phyloP scores from a whole-genome alignment of 2,888 invertebrate species.

The Hirtodrosophila alboralis region DNA sequence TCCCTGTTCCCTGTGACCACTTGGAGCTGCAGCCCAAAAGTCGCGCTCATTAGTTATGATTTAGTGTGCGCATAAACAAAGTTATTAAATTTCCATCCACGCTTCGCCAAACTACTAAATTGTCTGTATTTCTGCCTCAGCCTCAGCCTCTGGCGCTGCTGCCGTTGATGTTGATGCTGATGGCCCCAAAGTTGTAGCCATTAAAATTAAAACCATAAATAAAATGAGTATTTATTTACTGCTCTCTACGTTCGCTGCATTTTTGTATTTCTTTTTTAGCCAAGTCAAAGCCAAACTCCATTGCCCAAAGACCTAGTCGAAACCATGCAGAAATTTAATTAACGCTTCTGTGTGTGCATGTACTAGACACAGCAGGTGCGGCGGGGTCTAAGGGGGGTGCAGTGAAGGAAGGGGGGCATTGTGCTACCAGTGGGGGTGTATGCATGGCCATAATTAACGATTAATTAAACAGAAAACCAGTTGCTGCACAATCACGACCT shows the following conservation, averaged over 20 bases:
- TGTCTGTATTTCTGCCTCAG: constrained; percentile 56
- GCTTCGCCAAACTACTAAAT: constrained; percentile 78
- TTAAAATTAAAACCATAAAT: constrained; percentile 80
- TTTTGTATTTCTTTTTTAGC: no score
- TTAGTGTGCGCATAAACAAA: constrained; percentile 79
- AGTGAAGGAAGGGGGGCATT: background rate
- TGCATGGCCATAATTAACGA: constrained; percentile 71
- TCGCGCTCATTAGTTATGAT: constrained; percentile 77
- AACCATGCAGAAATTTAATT: constrained; percentile 73
- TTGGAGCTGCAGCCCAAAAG: constrained; percentile 29
- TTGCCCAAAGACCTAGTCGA: constrained; percentile 35
- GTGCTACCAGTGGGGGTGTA: constrained; percentile 24
- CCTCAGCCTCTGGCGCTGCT: constrained; percentile 1
- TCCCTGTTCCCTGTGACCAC: constrained; percentile 2
- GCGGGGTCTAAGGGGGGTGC: constrained; percentile 33
- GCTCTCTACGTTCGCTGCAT: constrained; percentile 61
- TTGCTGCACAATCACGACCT: constrained; percentile 35
- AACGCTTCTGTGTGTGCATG: constrained; percentile 79
- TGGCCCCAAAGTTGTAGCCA: constrained; percentile 74
- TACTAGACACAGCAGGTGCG: constrained; percentile 67
- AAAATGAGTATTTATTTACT: constrained; percentile 80
- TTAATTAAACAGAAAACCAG: constrained; percentile 69
- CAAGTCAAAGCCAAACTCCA: constrained; percentile 14
- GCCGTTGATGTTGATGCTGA: constrained; percentile 42
- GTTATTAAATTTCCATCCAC: constrained; percentile 79